These are phyloP conservation scores for Bucorvus abyssinicus DNA, from an alignment of 2,797 vertebrate genomes.

Conservation along the genomic window DNA sequence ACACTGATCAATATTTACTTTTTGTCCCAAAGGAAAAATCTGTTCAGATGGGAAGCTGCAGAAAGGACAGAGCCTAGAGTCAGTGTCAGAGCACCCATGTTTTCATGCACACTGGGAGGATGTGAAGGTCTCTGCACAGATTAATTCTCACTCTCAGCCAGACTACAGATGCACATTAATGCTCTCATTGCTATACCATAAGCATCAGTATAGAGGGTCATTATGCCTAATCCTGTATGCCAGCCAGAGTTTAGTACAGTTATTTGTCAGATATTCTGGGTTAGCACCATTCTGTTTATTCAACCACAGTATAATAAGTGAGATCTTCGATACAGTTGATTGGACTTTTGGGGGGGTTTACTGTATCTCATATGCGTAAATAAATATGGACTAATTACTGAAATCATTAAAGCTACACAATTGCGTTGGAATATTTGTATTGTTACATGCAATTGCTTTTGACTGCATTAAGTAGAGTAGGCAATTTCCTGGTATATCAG, in stretches of 20 bases:
- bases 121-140: not conserved
- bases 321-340: not conserved
- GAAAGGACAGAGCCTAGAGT: not conserved
- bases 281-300: not conserved
- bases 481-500: not conserved
- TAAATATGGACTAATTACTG: not conserved
- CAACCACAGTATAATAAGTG: not conserved
- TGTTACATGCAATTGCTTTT: not conserved
- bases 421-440: not conserved
- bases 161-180: not conserved
- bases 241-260: not conserved
- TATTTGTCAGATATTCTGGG: not conserved
- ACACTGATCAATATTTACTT: no score
- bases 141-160: not conserved
- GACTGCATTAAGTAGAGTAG: not conserved
- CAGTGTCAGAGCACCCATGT: not conserved
- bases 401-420: not conserved
- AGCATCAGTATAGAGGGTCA: not conserved
- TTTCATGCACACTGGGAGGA: not conserved
- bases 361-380: not conserved
- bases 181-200: fast-evolving
- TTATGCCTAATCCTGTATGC: not conserved
- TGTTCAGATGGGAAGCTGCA: not conserved
- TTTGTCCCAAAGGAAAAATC: fast-evolving
- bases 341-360: not conserved